Evolutionary conservation across 2,888 invertebrate genomes (phyloP).

Genomic region (Phortica magna): DNA sequence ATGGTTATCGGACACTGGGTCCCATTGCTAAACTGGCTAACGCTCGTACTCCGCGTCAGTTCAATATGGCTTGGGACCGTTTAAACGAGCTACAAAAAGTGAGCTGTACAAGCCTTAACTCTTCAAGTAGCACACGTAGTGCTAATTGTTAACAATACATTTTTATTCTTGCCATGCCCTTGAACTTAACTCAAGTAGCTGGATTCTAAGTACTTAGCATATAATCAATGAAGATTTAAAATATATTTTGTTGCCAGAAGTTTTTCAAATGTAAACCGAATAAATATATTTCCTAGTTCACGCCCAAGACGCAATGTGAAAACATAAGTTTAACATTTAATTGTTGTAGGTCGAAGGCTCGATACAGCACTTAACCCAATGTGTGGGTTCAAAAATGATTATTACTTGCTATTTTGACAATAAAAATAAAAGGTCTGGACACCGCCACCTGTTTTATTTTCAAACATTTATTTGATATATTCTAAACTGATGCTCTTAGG

Average conservation of each 20-base stretch:
- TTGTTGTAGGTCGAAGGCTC: too few relatives aligned
- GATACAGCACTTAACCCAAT: too few relatives aligned
- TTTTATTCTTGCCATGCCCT: not conserved
- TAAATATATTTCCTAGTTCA: not conserved
- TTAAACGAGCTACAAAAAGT: conserved; percentile 67
- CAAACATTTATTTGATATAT: too few relatives aligned
- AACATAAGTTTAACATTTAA: too few relatives aligned
- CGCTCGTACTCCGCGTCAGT: conserved; percentile 69
- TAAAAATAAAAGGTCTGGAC: too few relatives aligned
- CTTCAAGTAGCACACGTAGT: conserved; percentile 33
- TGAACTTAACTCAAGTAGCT: not conserved
- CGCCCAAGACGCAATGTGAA: too few relatives aligned
- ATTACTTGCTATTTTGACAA: too few relatives aligned
- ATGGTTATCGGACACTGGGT: conserved; percentile 75
- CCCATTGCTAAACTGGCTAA: conserved; percentile 74
- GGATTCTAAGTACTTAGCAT: not conserved
- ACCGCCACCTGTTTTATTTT: too few relatives aligned
- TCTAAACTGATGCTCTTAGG: too few relatives aligned
- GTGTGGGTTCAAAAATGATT: too few relatives aligned
- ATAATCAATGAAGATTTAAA: not conserved
- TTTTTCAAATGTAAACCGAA: not conserved
- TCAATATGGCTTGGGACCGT: conserved; percentile 69
- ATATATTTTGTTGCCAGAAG: not conserved
- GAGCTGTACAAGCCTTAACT: conserved; percentile 53
- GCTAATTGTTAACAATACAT: not conserved